A percentile compares a stretch with the other conserved stretches of the same genome.
These are phyloP conservation scores for Amblyjoppa fuscipennis DNA, from an alignment of 2,888 invertebrate species.

Conservation along the genomic window DNA sequence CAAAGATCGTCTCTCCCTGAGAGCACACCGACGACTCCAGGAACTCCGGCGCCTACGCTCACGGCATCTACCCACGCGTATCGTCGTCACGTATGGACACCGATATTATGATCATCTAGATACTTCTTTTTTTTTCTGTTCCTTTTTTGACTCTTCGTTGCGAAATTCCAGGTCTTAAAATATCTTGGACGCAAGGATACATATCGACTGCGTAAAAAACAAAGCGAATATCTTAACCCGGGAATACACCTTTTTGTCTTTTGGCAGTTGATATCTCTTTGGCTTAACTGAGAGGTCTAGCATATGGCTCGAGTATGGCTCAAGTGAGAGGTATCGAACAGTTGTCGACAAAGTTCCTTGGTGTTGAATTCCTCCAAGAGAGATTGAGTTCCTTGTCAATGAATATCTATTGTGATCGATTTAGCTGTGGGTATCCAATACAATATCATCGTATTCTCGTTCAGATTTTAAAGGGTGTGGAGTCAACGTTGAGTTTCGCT, in stretches of 20 bases:
- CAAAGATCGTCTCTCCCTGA: slow-evolving; percentile 24
- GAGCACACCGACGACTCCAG: slow-evolving; percentile 30
- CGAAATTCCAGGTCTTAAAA: slow-evolving; percentile 42
- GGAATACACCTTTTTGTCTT: too few species aligned
- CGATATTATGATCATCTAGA: slow-evolving; percentile 57
- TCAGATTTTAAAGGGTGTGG: too few species aligned
- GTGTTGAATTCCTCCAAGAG: slow-evolving; percentile 3
- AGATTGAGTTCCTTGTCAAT: not conserved
- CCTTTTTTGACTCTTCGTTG: slow-evolving; percentile 14
- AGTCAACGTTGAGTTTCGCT: slow-evolving; percentile 4
- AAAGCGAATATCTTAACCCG: too few species aligned
- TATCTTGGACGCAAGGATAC: slow-evolving; percentile 10
- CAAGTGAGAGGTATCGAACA: not conserved
- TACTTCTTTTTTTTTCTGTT: slow-evolving; percentile 14
- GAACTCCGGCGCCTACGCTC: slow-evolving; percentile 57
- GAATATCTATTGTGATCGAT: not conserved
- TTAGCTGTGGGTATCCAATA: not conserved
- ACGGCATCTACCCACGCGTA: slow-evolving; percentile 56
- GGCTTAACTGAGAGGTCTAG: slow-evolving; percentile 1
- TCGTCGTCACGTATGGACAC: slow-evolving; percentile 61
- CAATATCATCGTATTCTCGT: not conserved
- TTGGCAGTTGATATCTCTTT: slow-evolving; percentile 1
- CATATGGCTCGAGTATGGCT: too few species aligned
- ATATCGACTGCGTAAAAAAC: not conserved
- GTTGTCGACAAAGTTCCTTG: slow-evolving; percentile 1